Conservation (phyloP, 1,140 invertebrate genomes). For the Gryllus bimaculatus region DNA sequence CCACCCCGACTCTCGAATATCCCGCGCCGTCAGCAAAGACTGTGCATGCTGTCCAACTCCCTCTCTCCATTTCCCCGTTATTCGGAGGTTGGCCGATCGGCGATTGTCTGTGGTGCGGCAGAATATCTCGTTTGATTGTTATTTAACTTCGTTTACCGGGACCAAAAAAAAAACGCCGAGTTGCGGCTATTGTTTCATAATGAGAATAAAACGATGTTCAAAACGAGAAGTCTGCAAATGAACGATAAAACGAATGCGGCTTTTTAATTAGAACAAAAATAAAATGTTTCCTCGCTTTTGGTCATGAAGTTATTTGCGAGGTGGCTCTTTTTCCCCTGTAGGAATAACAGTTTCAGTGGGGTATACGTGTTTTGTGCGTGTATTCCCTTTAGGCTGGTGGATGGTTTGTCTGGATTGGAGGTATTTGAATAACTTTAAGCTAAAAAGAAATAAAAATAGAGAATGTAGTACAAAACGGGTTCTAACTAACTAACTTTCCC, state of each 20-base stretch:
- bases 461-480: no score
- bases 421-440: no score
- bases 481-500: no score
- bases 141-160: not conserved
- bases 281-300: not conserved
- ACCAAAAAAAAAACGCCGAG: not conserved
- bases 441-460: no score
- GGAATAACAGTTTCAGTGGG: not conserved
- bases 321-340: not conserved
- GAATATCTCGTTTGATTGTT: not conserved
- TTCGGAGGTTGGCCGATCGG: not conserved
- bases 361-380: not conserved
- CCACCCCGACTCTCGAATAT: not conserved
- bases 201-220: slow-evolving; percentile 1
- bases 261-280: slow-evolving; percentile 6
- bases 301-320: not conserved
- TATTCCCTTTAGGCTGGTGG: no score
- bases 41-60: not conserved
- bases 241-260: not conserved
- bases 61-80: not conserved
- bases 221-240: slow-evolving; percentile 4
- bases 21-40: not conserved
- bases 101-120: not conserved
- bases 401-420: no score
- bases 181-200: slow-evolving; percentile 1